Conservation (phyloP, 2,113 vertebrate genomes). For the Dolichallabes microphthalmus region DNA sequence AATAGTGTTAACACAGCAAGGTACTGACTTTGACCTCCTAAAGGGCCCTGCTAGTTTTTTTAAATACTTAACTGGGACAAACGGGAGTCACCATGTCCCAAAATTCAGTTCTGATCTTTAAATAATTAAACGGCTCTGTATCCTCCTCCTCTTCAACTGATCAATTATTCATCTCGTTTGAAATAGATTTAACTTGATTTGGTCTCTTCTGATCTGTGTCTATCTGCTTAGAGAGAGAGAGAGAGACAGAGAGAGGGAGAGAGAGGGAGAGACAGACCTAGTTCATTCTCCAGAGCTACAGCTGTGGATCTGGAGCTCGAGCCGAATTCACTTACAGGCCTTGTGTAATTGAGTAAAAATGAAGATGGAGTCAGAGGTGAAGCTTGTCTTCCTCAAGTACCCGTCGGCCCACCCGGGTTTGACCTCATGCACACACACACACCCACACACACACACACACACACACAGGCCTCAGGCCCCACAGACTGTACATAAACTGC, state of each 20-base stretch:
- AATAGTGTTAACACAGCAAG: background rate
- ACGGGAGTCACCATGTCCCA: conserved; percentile 38
- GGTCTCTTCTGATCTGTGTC: conserved; percentile 45
- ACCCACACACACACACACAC: background rate
- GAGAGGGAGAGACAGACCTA: conserved; percentile 37
- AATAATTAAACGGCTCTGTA: conserved; percentile 57
- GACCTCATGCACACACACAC: background rate
- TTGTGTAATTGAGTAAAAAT: conserved; percentile 53
- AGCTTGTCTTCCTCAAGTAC: background rate
- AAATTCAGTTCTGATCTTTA: conserved; percentile 47
- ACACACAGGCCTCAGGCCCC: background rate
- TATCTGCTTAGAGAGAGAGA: conserved; percentile 12
- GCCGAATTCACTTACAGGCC: conserved; percentile 51
- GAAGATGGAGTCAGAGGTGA: conserved; percentile 33
- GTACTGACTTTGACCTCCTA: background rate
- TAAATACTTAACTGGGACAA: conserved; percentile 33
- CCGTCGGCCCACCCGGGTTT: background rate
- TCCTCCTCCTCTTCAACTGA: conserved; percentile 46
- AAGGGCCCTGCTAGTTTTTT: conserved; percentile 3
- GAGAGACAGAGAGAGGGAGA: conserved; percentile 10
- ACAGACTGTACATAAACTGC: background rate
- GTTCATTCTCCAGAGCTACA: conserved; percentile 55
- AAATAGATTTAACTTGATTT: conserved; percentile 60
- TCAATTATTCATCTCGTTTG: conserved; percentile 57
- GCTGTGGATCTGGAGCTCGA: conserved; percentile 29